These are phyloP conservation scores for Sminthurinus aureus DNA, from an alignment of 2,888 invertebrate species.

Conservation along the genomic window DNA sequence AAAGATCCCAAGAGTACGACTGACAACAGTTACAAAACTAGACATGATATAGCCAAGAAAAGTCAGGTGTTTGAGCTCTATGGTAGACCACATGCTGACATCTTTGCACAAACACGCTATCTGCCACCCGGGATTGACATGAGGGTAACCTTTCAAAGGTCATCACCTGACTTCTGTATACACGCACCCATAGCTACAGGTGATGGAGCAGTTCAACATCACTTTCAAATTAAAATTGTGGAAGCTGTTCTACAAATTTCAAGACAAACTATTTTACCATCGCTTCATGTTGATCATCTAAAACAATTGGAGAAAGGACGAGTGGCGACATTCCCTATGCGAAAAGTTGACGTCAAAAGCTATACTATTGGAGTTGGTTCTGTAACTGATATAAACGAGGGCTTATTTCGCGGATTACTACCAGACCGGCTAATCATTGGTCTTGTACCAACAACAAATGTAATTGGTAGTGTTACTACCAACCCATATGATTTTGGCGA, in stretches of 20 bases:
- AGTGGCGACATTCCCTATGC: constrained; percentile 27
- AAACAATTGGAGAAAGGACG: constrained; percentile 38
- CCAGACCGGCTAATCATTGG: constrained; percentile 44
- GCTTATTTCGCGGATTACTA: constrained; percentile 36
- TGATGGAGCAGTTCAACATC: not conserved
- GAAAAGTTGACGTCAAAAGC: constrained; percentile 34
- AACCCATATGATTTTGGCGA: constrained; percentile 23
- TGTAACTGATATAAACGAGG: constrained; percentile 35
- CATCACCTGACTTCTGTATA: constrained; percentile 38
- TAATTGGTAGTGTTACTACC: constrained; percentile 11
- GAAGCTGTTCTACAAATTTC: constrained; percentile 36
- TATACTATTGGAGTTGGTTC: constrained; percentile 44
- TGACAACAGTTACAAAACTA: not conserved
- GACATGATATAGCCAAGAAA: constrained; percentile 20
- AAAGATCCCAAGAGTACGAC: not conserved
- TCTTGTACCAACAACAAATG: constrained; percentile 33
- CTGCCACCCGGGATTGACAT: constrained; percentile 45
- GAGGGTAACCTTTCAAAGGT: constrained; percentile 32
- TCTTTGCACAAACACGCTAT: constrained; percentile 35
- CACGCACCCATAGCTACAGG: not conserved
- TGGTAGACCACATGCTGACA: constrained; percentile 43
- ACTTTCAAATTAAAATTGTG: constrained; percentile 37
- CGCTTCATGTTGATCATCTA: constrained; percentile 37
- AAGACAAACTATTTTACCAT: constrained; percentile 41
- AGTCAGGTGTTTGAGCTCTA: constrained; percentile 45